phyloP scores from a whole-genome alignment of 2,888 invertebrate genomes.

The Meganola albula region DNA sequence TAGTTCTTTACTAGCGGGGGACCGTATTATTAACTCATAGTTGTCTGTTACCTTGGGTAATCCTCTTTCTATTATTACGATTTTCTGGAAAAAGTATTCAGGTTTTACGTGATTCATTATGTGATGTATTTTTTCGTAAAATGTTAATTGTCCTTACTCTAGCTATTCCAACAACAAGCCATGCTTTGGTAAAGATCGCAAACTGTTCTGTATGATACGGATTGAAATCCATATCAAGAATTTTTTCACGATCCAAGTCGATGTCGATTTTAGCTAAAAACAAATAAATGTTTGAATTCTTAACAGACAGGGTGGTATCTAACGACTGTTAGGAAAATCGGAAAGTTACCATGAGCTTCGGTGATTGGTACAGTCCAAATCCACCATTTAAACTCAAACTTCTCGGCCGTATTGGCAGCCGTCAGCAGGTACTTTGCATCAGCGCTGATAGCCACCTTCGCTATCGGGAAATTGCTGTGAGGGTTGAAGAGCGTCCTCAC shows the following conservation, averaged over 20 bases:
- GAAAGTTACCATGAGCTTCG: no score
- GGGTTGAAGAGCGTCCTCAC: slow-evolving; percentile 75
- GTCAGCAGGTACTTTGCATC: slow-evolving; percentile 79
- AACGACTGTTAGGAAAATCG: no score
- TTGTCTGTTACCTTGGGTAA: slow-evolving; percentile 47
- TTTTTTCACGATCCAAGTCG: slow-evolving; percentile 34
- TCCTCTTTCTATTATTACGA: slow-evolving; percentile 51
- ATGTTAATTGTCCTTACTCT: no score
- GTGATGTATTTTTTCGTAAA: no score
- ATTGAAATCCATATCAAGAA: slow-evolving; percentile 52
- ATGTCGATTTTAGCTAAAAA: slow-evolving; percentile 39
- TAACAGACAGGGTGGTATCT: no score
- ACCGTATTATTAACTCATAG: slow-evolving; percentile 52
- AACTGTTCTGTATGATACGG: slow-evolving; percentile 52
- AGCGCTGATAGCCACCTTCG: slow-evolving; percentile 68
- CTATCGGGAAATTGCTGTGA: slow-evolving; percentile 53
- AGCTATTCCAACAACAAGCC: slow-evolving; percentile 54
- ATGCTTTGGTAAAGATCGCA: slow-evolving; percentile 48
- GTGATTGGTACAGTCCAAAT: slow-evolving; percentile 81
- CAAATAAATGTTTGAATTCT: no score
- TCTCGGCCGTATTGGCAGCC: slow-evolving; percentile 62
- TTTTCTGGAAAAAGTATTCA: slow-evolving; percentile 39
- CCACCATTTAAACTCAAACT: slow-evolving; percentile 76
- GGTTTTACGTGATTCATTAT: not conserved
- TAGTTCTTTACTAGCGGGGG: slow-evolving; percentile 33